Base-by-base conservation (phyloP, 2,113 vertebrate species). In the Tringa solitaria region DNA sequence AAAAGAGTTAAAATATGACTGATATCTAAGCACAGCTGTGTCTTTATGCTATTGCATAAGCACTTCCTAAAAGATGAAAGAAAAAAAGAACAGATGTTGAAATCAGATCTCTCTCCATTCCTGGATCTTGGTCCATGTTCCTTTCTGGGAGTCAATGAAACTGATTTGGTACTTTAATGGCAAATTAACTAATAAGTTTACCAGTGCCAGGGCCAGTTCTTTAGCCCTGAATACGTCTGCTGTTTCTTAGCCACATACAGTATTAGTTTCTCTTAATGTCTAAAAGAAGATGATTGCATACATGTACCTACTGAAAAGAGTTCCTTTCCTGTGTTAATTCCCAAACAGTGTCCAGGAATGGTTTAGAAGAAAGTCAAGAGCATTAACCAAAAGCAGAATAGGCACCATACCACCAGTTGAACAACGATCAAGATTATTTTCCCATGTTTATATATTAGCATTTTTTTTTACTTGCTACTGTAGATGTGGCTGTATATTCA, bases 81-180 rank as follows among this genome's bases (percentile, higher is more conserved):
- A 45, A 32, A 1, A 2, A 69, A 60, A 45, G 65, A 37, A 1
- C 10, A 70, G 30, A 4, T 5, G 6, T 2, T 68, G 24, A 79
- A 79, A 63, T 84, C 20, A 59, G 41, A 68, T 33, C 2, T 51
- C 3, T 79, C 35, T 60, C 26, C 0, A 0, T 67, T 87, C 56
- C 15, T 59, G 27, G 8, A 41, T 65, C n/a, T 72, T 1, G 0
- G n/a, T 53, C 41, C 4, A 4, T 16, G 8, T 23, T 84, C 6
- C 4, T 78, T 33, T 79, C 20, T 22, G 16, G 41, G 5, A 75
- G 9, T 22, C 60, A 83, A 5, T 28, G 2, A 56, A 91, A 64
- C 4, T 14, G 26, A 19, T 0, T 30, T 4, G 5, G 2, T 60
- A 27, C 4, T 85, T 53, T 33, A 80, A 73, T 32, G 19, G 6